Conservation (phyloP, 2,113 vertebrate species). For the Amblyopsis rosae region DNA sequence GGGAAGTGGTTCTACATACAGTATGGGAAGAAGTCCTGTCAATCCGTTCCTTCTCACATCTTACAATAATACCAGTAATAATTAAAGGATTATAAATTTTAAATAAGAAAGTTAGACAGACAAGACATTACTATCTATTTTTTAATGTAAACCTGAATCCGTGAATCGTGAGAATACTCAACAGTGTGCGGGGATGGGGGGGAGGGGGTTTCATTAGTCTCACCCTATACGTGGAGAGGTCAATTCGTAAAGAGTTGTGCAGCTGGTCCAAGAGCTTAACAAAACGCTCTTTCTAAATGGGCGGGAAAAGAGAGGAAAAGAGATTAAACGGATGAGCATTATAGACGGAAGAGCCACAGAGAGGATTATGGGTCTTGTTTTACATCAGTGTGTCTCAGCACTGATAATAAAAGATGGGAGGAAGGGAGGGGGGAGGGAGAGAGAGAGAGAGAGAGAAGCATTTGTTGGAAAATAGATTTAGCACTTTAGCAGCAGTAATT, state of each 20-base stretch:
- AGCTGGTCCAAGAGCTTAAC: constrained; percentile 97
- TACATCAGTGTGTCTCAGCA: not conserved
- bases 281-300: constrained; percentile 92
- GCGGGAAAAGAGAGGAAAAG: not conserved
- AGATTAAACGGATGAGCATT: not conserved
- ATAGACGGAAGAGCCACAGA: not conserved
- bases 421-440: not conserved
- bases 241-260: constrained; percentile 96
- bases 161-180: too few species aligned
- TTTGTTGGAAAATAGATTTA: not conserved
- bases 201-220: constrained; percentile 47
- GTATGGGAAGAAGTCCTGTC: constrained; percentile 25
- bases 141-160: too few species aligned
- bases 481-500: not conserved
- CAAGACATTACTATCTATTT: too few species aligned
- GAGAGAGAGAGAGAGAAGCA: not conserved
- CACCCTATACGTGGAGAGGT: constrained; percentile 96
- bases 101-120: too few species aligned
- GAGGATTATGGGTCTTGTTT: not conserved
- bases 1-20: constrained; percentile 92
- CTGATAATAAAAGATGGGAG: not conserved
- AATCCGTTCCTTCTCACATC: not conserved
- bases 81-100: too few species aligned
- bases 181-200: too few species aligned
- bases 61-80: not conserved